These are phyloP conservation scores for Uropsilus gracilis DNA, from an alignment of 2,113 vertebrate genomes.

Conservation along the genomic window DNA sequence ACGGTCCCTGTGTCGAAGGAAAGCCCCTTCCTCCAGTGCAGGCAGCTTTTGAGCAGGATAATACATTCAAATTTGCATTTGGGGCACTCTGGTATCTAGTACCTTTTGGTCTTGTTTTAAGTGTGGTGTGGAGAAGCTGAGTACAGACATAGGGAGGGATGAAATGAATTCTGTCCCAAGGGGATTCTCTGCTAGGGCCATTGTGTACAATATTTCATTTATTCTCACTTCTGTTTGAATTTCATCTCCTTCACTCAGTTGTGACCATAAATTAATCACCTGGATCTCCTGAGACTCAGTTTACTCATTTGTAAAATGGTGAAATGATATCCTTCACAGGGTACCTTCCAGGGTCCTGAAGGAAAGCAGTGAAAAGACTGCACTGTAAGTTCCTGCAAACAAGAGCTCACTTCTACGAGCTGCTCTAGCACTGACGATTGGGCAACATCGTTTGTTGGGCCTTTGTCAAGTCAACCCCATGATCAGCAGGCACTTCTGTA, in stretches of 20 bases:
- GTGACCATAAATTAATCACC: background rate
- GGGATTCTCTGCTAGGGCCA: too few relatives aligned
- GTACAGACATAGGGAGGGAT: background rate
- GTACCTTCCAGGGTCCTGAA: background rate
- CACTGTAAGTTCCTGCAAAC: background rate
- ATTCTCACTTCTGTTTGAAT: background rate
- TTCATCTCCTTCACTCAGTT: background rate
- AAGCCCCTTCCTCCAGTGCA: too few relatives aligned
- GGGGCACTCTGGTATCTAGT: background rate
- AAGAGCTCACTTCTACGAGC: background rate
- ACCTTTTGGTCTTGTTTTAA: background rate
- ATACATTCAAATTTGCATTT: background rate
- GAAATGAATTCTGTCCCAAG: background rate
- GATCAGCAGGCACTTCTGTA: background rate
- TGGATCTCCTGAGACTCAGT: background rate
- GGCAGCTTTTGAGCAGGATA: background rate
- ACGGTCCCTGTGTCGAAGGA: too few relatives aligned
- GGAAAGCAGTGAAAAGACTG: background rate
- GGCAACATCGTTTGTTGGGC: background rate
- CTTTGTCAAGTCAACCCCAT: background rate
- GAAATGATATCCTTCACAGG: background rate
- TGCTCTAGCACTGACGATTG: too few relatives aligned
- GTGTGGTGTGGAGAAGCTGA: background rate
- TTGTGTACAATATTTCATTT: background rate
- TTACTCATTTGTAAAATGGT: constrained; percentile 5